A percentile compares a stretch with the other conserved stretches of the same genome.
These are phyloP conservation scores for Elgaria multicarinata DNA, from an alignment of 2,113 vertebrate genomes.

Conservation along the genomic window DNA sequence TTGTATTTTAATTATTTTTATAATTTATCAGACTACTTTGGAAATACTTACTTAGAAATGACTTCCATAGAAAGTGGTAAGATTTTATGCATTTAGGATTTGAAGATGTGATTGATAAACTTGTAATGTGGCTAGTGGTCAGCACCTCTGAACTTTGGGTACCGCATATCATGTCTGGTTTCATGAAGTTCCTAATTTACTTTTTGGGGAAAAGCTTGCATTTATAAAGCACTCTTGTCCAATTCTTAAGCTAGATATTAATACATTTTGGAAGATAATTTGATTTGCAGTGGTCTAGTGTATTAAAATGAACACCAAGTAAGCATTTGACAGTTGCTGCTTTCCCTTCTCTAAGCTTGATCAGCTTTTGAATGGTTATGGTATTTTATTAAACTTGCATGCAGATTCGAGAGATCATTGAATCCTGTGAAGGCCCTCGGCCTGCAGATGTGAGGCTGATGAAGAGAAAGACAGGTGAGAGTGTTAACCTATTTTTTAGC, in stretches of 20 bases:
- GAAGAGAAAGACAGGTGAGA: slow-evolving; percentile 99
- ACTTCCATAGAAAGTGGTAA: background rate
- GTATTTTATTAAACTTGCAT: slow-evolving; percentile 56
- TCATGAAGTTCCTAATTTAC: background rate
- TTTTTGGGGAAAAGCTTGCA: background rate
- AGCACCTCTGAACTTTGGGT: background rate
- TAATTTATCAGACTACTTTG: background rate
- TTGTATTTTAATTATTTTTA: background rate
- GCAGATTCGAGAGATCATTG: slow-evolving; percentile 93
- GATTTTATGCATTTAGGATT: background rate
- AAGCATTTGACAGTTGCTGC: background rate
- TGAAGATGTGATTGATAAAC: background rate
- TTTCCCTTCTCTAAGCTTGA: background rate
- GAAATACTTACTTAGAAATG: background rate
- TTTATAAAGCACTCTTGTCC: background rate
- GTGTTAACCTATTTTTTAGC: slow-evolving; percentile 69
- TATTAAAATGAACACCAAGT: background rate
- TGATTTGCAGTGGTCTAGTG: rapidly evolving
- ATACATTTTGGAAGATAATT: background rate
- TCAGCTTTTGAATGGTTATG: slow-evolving; percentile 50
- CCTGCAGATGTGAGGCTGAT: slow-evolving; percentile 97
- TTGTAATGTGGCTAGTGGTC: background rate
- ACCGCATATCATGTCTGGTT: no score
- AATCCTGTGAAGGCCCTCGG: slow-evolving; percentile 96
- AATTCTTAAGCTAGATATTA: background rate